phyloP scores from a whole-genome alignment of 2,888 invertebrate genomes.

The Stenoptilia bipunctidactyla region DNA sequence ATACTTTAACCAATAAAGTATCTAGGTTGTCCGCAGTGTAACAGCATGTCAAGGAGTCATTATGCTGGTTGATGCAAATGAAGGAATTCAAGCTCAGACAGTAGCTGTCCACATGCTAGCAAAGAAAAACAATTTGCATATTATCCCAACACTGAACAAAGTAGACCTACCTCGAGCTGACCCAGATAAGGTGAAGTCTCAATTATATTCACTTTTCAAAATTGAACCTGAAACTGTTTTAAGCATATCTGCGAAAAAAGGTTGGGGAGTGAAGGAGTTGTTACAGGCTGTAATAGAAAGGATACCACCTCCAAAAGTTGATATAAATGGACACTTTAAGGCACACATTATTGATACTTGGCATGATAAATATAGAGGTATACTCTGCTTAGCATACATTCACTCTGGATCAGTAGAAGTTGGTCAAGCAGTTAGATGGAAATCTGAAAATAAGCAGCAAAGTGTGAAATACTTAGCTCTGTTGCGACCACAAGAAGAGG shows the following conservation, averaged over 20 bases:
- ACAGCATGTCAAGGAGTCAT: conserved; percentile 96
- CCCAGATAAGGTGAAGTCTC: conserved; percentile 84
- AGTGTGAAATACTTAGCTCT: conserved; percentile 84
- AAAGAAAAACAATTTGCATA: conserved; percentile 81
- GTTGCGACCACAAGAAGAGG: conserved; percentile 81
- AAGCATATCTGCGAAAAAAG: conserved; percentile 93
- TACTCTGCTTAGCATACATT: conserved; percentile 82
- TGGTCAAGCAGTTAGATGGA: conserved; percentile 83
- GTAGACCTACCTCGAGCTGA: conserved; percentile 94
- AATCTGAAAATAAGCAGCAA: conserved; percentile 80
- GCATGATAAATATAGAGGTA: conserved; percentile 90
- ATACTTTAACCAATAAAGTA: not conserved
- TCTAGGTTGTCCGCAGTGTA: conserved; percentile 84
- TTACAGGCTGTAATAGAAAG: conserved; percentile 82
- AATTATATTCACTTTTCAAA: conserved; percentile 85
- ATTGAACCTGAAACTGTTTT: conserved; percentile 80
- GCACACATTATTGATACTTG: conserved; percentile 94
- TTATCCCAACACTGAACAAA: conserved; percentile 96
- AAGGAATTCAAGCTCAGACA: conserved; percentile 97
- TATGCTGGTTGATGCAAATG: conserved; percentile 95
- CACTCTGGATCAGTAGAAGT: conserved; percentile 80
- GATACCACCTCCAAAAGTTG: conserved; percentile 80
- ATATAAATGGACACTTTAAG: conserved; percentile 74
- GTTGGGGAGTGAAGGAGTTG: conserved; percentile 84
- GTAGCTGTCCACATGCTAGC: conserved; percentile 97